Base-by-base conservation (phyloP, 2,113 vertebrate species). In the Gasterosteus nipponicus region DNA sequence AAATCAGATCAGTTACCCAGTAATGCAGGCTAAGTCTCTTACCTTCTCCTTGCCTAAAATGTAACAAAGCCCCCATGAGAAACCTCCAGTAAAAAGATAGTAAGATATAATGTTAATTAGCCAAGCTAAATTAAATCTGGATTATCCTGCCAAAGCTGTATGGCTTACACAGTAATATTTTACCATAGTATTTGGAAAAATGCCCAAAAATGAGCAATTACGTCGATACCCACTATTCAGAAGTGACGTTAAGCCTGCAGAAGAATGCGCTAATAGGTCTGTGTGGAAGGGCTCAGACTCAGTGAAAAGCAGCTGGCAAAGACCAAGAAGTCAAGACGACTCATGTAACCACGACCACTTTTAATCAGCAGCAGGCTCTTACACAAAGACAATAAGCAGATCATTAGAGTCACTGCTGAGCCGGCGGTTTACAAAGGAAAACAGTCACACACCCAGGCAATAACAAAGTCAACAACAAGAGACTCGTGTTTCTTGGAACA, bases 211-310 rank as follows among this genome's bases (percentile, higher is more conserved):
- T 75, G 69, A 89, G 89, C 75, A 81, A 78, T 92, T 88, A 79
- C 41, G 63, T 89, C 81, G 69, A 75, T 73, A 79, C 72, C 78
- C 79, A 75, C 53, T 70, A 84, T 86, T 89, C 71, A 83, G 84
- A 89, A 81, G 88, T 89, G 91, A 93, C 82, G 58, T 74, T 93
- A 91, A 92, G 89, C 88, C 80, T n/a, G 1, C 66, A 56, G 74
- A 91, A 86, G 90, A 93, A 92, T 92, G 84, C 73, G 44, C 86
- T 92, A 92, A 93, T 90, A 89, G 83, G 83, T 83, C 78, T 86
- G 86, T 56, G 64, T 77, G 88, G 87, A 86, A 78, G 84, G 63
- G 74, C 85, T 89, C 74, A 79, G 77, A 77, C 77, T 59, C 58
- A 26, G 75, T 76, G 75, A 79, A 87, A 82, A 75, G 78, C 74